phyloP scores from a whole-genome alignment of 2,797 vertebrate species.

The Acanthopagrus latus region DNA sequence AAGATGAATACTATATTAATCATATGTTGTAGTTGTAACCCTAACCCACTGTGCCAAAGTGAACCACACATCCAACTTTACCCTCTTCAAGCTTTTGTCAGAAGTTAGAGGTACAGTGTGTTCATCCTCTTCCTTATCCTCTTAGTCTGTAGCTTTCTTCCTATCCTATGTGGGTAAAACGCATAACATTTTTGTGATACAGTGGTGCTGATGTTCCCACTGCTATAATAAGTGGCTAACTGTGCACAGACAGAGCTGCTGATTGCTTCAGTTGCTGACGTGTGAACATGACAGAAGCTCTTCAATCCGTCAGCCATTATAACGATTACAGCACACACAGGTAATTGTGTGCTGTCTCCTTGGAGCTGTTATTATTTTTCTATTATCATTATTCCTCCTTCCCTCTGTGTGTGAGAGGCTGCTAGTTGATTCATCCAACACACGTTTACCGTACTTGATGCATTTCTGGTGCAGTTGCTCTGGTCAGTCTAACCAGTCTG shows the following conservation, averaged over 20 bases:
- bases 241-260: conserved; percentile 16
- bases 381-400: conserved; percentile 5
- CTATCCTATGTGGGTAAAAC: not conserved
- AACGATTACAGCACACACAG: conserved; percentile 26
- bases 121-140: not conserved
- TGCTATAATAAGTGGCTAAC: conserved; percentile 12
- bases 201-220: not conserved
- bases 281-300: conserved; percentile 33
- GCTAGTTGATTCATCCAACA: not conserved
- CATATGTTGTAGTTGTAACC: too few species aligned
- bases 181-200: not conserved
- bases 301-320: conserved; percentile 40
- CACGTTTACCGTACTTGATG: not conserved
- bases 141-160: not conserved
- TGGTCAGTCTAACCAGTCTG: not conserved
- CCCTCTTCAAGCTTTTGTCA: not conserved
- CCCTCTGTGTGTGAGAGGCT: not conserved
- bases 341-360: conserved; percentile 36
- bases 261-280: conserved; percentile 39
- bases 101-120: not conserved
- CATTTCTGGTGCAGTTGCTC: not conserved
- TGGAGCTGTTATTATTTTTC: conserved; percentile 23
- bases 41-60: too few species aligned
- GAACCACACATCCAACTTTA: not conserved
- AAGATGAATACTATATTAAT: not conserved